Percentiles rank a stretch among this genome's conserved stretches.
Conservation (phyloP, 2,888 invertebrate species). For the Lapara coniferarum region DNA sequence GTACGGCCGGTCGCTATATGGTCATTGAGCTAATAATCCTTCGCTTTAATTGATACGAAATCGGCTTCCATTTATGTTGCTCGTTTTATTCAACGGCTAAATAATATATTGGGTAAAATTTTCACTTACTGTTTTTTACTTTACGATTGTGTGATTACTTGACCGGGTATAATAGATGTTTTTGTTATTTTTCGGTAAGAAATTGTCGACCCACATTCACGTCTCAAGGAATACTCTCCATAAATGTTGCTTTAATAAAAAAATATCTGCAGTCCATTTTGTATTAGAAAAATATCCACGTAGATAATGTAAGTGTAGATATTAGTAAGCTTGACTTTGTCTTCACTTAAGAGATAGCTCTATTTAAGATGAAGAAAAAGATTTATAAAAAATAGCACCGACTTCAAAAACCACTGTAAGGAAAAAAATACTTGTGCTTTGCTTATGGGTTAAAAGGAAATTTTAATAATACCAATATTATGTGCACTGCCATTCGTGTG, state of each 20-base stretch:
- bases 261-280: background rate
- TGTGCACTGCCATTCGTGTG: no score
- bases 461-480: no score
- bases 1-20: conserved; percentile 39
- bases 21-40: conserved; percentile 54
- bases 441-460: no score
- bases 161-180: background rate
- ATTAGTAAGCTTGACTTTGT: conserved; percentile 16
- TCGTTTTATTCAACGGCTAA: background rate
- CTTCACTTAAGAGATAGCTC: conserved; percentile 36
- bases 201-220: background rate
- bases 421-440: no score
- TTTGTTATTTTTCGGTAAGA: background rate
- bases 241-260: background rate
- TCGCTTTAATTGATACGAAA: conserved; percentile 60
- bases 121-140: no score
- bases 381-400: no score
- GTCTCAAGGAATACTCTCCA: background rate
- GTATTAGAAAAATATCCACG: conserved; percentile 7
- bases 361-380: conserved; percentile 47
- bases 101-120: background rate
- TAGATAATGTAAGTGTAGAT: conserved; percentile 14
- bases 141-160: background rate
- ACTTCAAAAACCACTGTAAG: no score
- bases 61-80: conserved; percentile 50